Conservation (phyloP, 1,140 invertebrate genomes). For the Euura lappo region DNA sequence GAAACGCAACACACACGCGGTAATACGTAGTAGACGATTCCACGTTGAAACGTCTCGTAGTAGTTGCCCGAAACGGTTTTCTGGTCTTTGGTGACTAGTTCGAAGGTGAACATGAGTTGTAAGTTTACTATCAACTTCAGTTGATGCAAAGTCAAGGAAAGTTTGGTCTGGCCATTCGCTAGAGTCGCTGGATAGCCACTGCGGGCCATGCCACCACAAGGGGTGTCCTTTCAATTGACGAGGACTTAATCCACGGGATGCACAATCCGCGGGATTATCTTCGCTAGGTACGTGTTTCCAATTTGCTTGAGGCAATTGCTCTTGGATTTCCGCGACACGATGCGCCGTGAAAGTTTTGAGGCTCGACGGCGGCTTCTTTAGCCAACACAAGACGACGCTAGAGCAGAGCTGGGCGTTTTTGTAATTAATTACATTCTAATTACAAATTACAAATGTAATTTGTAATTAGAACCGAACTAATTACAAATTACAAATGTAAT, state of each 20-base stretch:
- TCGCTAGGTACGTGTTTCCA: neutral
- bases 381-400: no score
- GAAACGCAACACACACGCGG: neutral
- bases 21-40: neutral
- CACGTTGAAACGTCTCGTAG: neutral
- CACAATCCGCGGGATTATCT: constrained; percentile 34
- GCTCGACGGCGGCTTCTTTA: no score
- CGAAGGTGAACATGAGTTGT: neutral
- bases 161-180: neutral
- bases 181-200: constrained; percentile 12
- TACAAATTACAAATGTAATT: no score
- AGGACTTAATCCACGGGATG: constrained; percentile 26
- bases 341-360: no score
- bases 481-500: no score
- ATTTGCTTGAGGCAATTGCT: no score
- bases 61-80: neutral
- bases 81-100: neutral
- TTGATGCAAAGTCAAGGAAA: neutral
- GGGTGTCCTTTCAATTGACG: constrained; percentile 17
- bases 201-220: constrained; percentile 31
- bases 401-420: no score
- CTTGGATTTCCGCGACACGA: no score
- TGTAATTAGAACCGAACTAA: no score
- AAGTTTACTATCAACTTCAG: no score
- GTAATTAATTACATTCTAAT: no score